These are phyloP conservation scores for Acrobasis suavella DNA, from an alignment of 2,888 invertebrate genomes.

Conservation along the genomic window DNA sequence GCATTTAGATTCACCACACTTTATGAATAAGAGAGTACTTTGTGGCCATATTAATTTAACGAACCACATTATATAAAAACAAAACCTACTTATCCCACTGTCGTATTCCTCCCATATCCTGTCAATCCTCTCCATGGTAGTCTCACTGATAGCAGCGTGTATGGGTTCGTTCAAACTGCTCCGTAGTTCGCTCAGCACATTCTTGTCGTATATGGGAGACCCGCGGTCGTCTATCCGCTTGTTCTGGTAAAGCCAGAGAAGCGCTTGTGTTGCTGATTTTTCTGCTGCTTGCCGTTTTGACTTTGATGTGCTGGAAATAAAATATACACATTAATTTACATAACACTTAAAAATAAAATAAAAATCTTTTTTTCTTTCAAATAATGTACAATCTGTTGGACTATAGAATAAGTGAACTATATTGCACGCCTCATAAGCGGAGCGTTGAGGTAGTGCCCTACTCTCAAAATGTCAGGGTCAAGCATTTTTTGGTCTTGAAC, in stretches of 20 bases:
- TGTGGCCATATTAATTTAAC: too few relatives aligned
- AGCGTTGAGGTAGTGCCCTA: too few relatives aligned
- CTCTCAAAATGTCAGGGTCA: too few relatives aligned
- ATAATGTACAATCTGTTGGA: too few relatives aligned
- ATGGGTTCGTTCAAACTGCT: slow-evolving; percentile 55
- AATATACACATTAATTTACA: not conserved
- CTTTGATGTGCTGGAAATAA: slow-evolving; percentile 56
- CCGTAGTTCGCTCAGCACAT: slow-evolving; percentile 57
- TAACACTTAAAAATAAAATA: not conserved
- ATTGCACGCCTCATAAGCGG: too few relatives aligned
- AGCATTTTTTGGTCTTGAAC: too few relatives aligned
- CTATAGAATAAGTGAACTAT: too few relatives aligned
- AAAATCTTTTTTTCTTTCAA: too few relatives aligned
- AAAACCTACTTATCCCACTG: slow-evolving; percentile 66
- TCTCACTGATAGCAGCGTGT: slow-evolving; percentile 50
- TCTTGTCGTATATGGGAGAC: slow-evolving; percentile 70
- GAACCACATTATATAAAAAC: too few relatives aligned
- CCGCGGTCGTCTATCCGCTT: slow-evolving; percentile 73
- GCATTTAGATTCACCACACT: too few relatives aligned
- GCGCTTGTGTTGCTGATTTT: slow-evolving; percentile 76
- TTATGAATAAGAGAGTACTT: too few relatives aligned
- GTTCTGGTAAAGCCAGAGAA: slow-evolving; percentile 78
- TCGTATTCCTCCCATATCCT: slow-evolving; percentile 71
- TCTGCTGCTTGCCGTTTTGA: slow-evolving; percentile 81
- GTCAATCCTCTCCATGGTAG: slow-evolving; percentile 57